These are phyloP conservation scores for Labeo rohita DNA, from an alignment of 2,113 vertebrate species.

Conservation along the genomic window DNA sequence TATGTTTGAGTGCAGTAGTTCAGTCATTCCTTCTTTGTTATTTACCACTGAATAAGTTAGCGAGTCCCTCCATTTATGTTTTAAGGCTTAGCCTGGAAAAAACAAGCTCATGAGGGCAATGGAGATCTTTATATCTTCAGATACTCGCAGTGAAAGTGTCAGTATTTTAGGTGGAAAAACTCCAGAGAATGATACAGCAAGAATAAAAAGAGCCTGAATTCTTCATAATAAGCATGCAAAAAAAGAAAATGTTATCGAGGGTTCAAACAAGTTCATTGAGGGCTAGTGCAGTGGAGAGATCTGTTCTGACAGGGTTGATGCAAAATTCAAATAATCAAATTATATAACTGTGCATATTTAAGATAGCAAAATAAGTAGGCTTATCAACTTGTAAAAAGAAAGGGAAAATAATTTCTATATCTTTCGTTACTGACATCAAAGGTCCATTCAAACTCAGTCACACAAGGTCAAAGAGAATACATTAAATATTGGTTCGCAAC, in stretches of 20 bases:
- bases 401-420: neutral
- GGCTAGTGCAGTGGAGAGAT: neutral
- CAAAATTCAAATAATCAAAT: slow-evolving; percentile 5
- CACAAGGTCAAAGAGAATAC: neutral
- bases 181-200: slow-evolving; percentile 47
- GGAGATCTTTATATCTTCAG: slow-evolving; percentile 37
- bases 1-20: neutral
- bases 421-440: neutral
- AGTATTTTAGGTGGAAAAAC: slow-evolving; percentile 23
- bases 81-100: neutral
- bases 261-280: neutral
- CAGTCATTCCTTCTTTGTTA: slow-evolving; percentile 5
- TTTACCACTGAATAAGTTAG: slow-evolving; percentile 12
- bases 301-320: neutral
- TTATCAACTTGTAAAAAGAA: neutral
- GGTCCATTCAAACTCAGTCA: neutral
- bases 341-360: neutral
- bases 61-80: neutral
- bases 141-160: slow-evolving; percentile 39
- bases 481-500: neutral
- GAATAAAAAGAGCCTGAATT: slow-evolving; percentile 36
- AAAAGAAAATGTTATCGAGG: neutral
- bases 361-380: neutral
- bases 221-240: slow-evolving; percentile 43
- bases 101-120: neutral